Percentiles rank a stretch among this genome's conserved stretches.
These are phyloP conservation scores for Acheta domesticus DNA, from an alignment of 2,888 invertebrate genomes.

Conservation along the genomic window DNA sequence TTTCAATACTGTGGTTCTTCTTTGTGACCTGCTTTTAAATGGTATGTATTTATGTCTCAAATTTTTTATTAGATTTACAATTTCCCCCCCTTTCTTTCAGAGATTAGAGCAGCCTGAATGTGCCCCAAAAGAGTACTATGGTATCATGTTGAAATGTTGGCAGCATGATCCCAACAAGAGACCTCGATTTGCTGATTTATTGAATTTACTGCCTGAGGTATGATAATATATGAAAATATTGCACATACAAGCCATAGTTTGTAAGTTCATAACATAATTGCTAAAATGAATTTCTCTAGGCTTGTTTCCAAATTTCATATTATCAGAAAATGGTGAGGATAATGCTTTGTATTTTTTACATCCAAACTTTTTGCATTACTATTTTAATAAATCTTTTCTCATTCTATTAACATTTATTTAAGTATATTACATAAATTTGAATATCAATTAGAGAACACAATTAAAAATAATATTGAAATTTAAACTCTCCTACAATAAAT, in stretches of 20 bases:
- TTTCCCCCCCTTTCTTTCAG: slow-evolving; percentile 45
- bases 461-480: too few relatives aligned
- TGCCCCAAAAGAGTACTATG: slow-evolving; percentile 89
- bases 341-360: too few relatives aligned
- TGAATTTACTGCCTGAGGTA: slow-evolving; percentile 69
- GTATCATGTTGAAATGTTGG: slow-evolving; percentile 95
- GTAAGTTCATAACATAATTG: too few relatives aligned
- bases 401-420: too few relatives aligned
- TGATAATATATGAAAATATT: slow-evolving; percentile 31
- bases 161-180: slow-evolving; percentile 83
- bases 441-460: too few relatives aligned
- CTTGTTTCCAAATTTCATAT: not conserved
- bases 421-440: too few relatives aligned
- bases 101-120: slow-evolving; percentile 90
- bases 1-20: too few relatives aligned
- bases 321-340: slow-evolving; percentile 23
- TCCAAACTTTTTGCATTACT: too few relatives aligned
- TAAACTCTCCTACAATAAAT: too few relatives aligned
- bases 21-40: not conserved
- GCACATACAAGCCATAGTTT: not conserved
- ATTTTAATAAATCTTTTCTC: too few relatives aligned
- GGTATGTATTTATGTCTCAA: too few relatives aligned
- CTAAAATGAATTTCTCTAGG: not conserved
- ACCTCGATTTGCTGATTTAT: slow-evolving; percentile 86
- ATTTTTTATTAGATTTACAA: too few relatives aligned